phyloP scores from a whole-genome alignment of 2,113 vertebrate species.

The Ovibos moschatus region DNA sequence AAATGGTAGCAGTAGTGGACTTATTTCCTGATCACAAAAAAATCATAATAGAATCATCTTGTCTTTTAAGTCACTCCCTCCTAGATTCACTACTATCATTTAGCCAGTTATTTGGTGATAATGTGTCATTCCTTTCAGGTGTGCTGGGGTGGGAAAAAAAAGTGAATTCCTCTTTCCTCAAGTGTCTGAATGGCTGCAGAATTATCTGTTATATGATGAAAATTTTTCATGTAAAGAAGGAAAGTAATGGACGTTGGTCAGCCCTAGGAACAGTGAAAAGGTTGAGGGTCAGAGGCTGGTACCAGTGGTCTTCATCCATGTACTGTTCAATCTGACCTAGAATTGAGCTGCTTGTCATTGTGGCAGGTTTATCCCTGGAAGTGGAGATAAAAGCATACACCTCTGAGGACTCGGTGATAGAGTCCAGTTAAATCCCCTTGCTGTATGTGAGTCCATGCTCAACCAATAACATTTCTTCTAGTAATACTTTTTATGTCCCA shows the following conservation, averaged over 20 bases:
- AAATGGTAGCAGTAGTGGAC: not conserved
- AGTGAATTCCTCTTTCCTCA: not conserved
- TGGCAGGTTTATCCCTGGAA: not conserved
- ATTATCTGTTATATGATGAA: not conserved
- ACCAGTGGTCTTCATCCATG: not conserved
- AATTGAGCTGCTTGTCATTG: not conserved
- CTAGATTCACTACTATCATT: not conserved
- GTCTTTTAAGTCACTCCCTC: not conserved
- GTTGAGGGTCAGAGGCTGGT: not conserved
- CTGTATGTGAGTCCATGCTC: not conserved
- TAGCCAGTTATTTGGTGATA: not conserved
- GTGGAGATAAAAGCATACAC: not conserved
- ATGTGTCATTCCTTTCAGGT: not conserved
- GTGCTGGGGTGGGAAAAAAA: not conserved
- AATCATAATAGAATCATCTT: not conserved
- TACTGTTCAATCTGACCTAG: not conserved
- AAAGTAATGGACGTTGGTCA: not conserved
- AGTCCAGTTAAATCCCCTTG: not conserved
- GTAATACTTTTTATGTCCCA: not conserved
- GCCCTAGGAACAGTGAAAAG: not conserved
- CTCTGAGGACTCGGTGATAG: not conserved
- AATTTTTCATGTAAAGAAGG: not conserved
- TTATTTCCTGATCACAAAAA: not conserved
- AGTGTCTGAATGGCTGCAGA: not conserved
- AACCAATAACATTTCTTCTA: not conserved